Conservation (phyloP, 2,113 vertebrate species). For the Anguilla rostrata region DNA sequence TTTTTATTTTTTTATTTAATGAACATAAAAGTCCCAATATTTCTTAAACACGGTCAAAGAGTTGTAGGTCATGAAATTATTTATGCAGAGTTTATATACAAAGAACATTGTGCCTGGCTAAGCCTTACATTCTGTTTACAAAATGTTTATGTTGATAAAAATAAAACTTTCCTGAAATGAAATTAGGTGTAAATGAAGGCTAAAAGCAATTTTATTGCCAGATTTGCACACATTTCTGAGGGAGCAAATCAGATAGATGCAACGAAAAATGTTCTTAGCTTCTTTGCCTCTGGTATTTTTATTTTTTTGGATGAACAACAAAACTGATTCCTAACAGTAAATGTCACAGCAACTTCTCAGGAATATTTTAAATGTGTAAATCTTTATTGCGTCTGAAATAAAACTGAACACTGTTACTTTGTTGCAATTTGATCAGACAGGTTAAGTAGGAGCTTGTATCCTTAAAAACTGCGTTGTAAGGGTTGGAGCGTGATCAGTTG, state of each 20-base stretch:
- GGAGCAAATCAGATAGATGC: not conserved
- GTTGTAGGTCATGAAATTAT: not conserved
- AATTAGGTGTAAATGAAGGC: not conserved
- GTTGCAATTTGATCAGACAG: not conserved
- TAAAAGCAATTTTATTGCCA: not conserved
- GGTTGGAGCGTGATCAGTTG: not conserved
- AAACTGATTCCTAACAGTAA: not conserved
- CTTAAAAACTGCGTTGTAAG: not conserved
- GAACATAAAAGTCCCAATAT: not conserved
- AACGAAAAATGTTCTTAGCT: not conserved
- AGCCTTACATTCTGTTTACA: not conserved
- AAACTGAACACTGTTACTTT: not conserved
- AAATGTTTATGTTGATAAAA: not conserved
- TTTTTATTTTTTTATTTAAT: not conserved
- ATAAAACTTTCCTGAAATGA: not conserved
- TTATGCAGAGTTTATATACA: not conserved
- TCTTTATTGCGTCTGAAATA: not conserved
- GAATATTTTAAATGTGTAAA: not conserved
- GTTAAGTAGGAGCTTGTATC: not conserved
- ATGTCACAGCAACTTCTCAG: not conserved
- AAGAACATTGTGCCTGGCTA: not conserved
- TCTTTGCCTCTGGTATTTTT: not conserved
- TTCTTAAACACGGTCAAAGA: not conserved
- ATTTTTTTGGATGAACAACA: not conserved
- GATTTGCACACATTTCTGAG: not conserved